Percentiles rank a stretch among this genome's conserved stretches.
Conservation (phyloP, 1,140 invertebrate species). For the Lepidotrigona ventralis region DNA sequence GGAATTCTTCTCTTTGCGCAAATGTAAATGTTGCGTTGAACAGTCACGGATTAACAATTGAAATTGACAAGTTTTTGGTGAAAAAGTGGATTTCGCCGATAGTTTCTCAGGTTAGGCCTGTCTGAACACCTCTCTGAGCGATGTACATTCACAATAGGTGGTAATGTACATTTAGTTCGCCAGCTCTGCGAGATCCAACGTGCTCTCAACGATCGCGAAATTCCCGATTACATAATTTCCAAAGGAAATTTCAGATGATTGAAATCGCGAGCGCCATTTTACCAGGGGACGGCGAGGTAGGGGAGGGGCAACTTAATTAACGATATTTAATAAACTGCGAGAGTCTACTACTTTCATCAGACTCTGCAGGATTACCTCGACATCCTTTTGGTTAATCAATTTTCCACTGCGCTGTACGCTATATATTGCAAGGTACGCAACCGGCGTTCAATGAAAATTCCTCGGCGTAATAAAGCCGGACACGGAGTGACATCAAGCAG, state of each 20-base stretch:
- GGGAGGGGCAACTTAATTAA: not conserved
- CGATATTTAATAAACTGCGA: not conserved
- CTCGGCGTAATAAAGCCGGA: slow-evolving; percentile 31
- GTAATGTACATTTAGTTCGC: too few relatives aligned
- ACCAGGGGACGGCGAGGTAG: too few relatives aligned
- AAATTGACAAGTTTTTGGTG: too few relatives aligned
- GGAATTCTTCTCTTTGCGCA: too few relatives aligned
- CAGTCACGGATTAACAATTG: too few relatives aligned
- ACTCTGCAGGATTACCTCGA: slow-evolving; percentile 8
- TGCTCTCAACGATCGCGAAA: not conserved
- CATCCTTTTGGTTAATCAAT: not conserved
- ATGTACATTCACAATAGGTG: too few relatives aligned
- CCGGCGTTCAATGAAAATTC: slow-evolving; percentile 20
- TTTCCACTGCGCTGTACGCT: not conserved
- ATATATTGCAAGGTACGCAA: not conserved
- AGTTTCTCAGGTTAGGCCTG: too few relatives aligned
- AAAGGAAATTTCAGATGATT: not conserved
- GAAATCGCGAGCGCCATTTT: not conserved
- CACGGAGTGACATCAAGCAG: slow-evolving; percentile 18
- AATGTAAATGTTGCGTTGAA: too few relatives aligned
- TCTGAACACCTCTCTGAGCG: too few relatives aligned
- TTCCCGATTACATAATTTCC: not conserved
- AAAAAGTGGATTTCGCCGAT: too few relatives aligned
- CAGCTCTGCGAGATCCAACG: too few relatives aligned
- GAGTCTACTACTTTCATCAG: not conserved